A percentile compares a stretch with the other conserved stretches of the same genome.
These are phyloP conservation scores for Trigoniulus corallinus DNA, from an alignment of 1,140 invertebrate species.

Conservation along the genomic window DNA sequence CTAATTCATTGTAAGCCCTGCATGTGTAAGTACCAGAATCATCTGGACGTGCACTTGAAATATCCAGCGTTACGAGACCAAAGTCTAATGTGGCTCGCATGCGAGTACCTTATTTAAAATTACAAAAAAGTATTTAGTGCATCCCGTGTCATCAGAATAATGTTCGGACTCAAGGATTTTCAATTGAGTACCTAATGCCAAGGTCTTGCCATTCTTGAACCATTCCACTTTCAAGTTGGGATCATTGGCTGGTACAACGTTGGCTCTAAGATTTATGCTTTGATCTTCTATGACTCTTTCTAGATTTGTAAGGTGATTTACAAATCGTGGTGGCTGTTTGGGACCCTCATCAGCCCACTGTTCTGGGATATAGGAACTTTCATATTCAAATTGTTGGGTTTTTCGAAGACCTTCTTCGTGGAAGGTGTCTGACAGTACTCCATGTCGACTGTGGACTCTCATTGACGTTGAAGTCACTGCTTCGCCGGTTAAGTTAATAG, in stretches of 20 bases:
- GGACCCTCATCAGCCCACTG: slow-evolving; percentile 63
- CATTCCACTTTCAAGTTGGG: slow-evolving; percentile 46
- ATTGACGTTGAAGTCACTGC: slow-evolving; percentile 75
- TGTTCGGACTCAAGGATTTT: background rate
- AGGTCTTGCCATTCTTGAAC: slow-evolving; percentile 78
- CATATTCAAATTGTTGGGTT: slow-evolving; percentile 75
- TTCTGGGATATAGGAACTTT: slow-evolving; percentile 69
- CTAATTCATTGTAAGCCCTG: slow-evolving; percentile 72
- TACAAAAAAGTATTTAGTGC: slow-evolving; percentile 5
- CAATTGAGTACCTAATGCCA: slow-evolving; percentile 52
- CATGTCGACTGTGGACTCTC: slow-evolving; percentile 54
- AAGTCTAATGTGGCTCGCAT: slow-evolving; percentile 82
- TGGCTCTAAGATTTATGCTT: slow-evolving; percentile 18
- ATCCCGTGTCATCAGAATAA: background rate
- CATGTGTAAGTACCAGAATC: slow-evolving; percentile 90
- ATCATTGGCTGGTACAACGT: slow-evolving; percentile 27
- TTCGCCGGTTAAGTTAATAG: slow-evolving; percentile 75
- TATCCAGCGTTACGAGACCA: slow-evolving; percentile 77
- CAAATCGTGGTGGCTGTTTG: slow-evolving; percentile 75
- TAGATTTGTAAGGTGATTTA: slow-evolving; percentile 69
- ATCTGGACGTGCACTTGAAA: slow-evolving; percentile 64
- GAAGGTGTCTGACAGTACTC: slow-evolving; percentile 58
- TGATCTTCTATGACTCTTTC: slow-evolving; percentile 69
- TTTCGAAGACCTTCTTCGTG: slow-evolving; percentile 73
- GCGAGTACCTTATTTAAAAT: slow-evolving; percentile 35